Evolutionary conservation across 2,888 invertebrate species (phyloP), one percentile per base, ranked within the genome.

Genomic region (Napeogenes inachia): DNA sequence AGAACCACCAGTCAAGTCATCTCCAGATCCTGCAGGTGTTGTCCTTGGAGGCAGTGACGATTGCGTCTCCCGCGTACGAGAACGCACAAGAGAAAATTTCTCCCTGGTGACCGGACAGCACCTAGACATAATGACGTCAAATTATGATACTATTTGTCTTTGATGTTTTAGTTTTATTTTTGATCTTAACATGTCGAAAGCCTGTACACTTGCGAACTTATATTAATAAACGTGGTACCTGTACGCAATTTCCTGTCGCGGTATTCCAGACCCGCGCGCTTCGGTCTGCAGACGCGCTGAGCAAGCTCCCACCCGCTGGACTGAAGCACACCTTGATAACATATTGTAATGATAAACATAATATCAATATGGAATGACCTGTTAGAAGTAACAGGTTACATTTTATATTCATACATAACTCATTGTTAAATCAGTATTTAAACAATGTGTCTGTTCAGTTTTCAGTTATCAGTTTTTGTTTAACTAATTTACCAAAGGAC

Each of bases 61-160:
- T 93, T 4, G 94, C 93, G 74, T 95, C 94, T 0, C 95, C 96
- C 0, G 93, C 91, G 80, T 96, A 96, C 45, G 94, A 96, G 80
- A 94, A 96, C 2, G 94, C 94, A 73, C 95, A 95, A n/a, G 95
- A 95, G 83, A 96, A 96, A 54, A 96, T 94, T 78, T 96, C 96
- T 6, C 94, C 94, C 21, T 93, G 92, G 73, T 96, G 96, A 0
- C 95, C 96, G 10, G 93, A 92, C 4, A 96, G 87, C 12, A 94
- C 92, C 86, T 94, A 92, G 13, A 81, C 10, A 12, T 10, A 8
- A 12, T 3, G 10, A 21, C 1, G 21, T 21, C 2, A 42, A 42
- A 42, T 42, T 6, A 12, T 42, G 2, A 42, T 10, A 10, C 8
- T 42, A 42, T 21, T 21, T 21, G 21, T 21, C 21, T 21, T 21